Evolutionary conservation across 2,888 invertebrate genomes (phyloP).

Genomic region (Anticlea derivata): DNA sequence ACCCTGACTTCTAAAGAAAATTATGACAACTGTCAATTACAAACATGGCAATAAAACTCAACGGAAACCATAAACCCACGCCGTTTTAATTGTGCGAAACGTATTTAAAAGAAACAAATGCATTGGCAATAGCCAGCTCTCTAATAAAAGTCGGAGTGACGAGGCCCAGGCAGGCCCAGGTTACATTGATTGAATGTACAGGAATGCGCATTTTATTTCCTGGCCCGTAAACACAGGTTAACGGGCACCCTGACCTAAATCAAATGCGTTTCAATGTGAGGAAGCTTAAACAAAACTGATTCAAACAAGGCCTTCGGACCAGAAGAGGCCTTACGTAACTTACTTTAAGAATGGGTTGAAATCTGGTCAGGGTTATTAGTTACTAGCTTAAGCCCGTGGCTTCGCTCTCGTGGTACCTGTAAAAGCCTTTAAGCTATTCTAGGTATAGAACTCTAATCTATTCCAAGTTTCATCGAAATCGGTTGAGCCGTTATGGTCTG

Average conservation of each 20-base stretch:
- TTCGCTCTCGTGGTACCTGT: too few relatives aligned
- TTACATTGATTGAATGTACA: slow-evolving; percentile 19
- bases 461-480: too few relatives aligned
- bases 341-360: too few relatives aligned
- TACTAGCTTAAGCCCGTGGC: too few relatives aligned
- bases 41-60: not conserved
- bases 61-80: not conserved
- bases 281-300: not conserved
- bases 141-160: slow-evolving; percentile 14
- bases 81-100: not conserved
- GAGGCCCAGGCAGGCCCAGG: slow-evolving; percentile 7
- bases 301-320: not conserved
- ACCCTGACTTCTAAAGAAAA: not conserved
- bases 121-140: not conserved
- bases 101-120: slow-evolving; percentile 1
- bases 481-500: too few relatives aligned
- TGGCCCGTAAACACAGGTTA: slow-evolving; percentile 18
- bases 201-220: slow-evolving; percentile 16
- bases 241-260: slow-evolving; percentile 20
- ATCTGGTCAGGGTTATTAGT: too few relatives aligned
- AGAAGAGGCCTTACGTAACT: too few relatives aligned
- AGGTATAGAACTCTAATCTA: too few relatives aligned
- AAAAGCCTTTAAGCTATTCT: too few relatives aligned
- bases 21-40: not conserved
- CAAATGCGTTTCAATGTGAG: slow-evolving; percentile 1